Conservation (phyloP, 2,113 vertebrate species). For the Leptobrachium ailaonicum region DNA sequence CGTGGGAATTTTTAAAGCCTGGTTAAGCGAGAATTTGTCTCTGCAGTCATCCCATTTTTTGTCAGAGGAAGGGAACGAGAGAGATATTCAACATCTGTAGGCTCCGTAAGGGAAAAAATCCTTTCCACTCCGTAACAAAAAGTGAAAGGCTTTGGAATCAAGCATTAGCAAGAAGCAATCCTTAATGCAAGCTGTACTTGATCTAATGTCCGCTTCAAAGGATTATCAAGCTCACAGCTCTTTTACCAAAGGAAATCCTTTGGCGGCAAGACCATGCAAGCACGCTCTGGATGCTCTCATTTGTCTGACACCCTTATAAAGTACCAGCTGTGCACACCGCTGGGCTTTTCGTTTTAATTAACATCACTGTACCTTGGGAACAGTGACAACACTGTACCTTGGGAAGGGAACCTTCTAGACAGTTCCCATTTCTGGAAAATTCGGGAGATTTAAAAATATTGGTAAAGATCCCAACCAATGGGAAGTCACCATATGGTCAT, state of each 20-base stretch:
- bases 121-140: constrained; percentile 27
- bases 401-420: not conserved
- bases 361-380: not conserved
- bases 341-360: constrained; percentile 11
- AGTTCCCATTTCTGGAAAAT: not conserved
- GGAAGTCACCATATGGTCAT: too few relatives aligned
- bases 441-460: not conserved
- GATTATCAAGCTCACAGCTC: constrained; percentile 49
- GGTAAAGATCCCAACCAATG: not conserved
- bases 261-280: constrained; percentile 7
- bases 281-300: constrained; percentile 47
- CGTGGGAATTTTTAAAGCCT: constrained; percentile 35
- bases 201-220: constrained; percentile 49
- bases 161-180: constrained; percentile 47
- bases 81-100: constrained; percentile 32
- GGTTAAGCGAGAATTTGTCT: constrained; percentile 40
- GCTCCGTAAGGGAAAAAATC: constrained; percentile 40
- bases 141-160: constrained; percentile 40
- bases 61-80: constrained; percentile 2
- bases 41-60: constrained; percentile 33
- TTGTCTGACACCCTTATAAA: constrained; percentile 43
- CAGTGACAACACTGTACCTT: too few relatives aligned
- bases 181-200: constrained; percentile 48
- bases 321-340: not conserved
- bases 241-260: constrained; percentile 51